Conservation (phyloP, 2,888 invertebrate species). For the Tryphoninae sp. region DNA sequence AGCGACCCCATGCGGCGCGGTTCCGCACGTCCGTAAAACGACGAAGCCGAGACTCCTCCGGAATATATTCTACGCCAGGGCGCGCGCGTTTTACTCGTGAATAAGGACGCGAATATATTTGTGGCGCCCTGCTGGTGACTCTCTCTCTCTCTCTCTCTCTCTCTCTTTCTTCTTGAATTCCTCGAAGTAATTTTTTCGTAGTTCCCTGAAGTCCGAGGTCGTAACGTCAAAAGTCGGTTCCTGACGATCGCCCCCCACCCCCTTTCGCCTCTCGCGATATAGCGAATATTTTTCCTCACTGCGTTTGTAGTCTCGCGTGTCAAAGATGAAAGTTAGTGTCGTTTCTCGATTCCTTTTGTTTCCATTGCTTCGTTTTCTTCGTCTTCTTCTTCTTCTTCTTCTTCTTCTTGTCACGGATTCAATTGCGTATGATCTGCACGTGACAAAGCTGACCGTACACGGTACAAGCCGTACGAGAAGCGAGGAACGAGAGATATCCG, state of each 20-base stretch:
- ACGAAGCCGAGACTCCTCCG: slow-evolving; percentile 9
- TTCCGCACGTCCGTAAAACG: slow-evolving; percentile 53
- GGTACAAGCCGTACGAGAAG: slow-evolving; percentile 11
- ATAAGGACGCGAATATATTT: slow-evolving; percentile 51
- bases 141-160: slow-evolving; percentile 24
- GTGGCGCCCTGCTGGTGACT: slow-evolving; percentile 53
- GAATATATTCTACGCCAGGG: neutral
- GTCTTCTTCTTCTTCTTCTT: neutral
- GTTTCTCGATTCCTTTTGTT: too few relatives aligned
- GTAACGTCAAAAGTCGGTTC: neutral
- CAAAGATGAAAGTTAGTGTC: neutral
- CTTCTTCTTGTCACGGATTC: slow-evolving; percentile 13
- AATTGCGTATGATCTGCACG: slow-evolving; percentile 8
- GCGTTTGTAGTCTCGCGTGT: neutral
- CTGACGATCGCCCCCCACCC: neutral
- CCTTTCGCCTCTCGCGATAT: neutral
- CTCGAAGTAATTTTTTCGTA: slow-evolving; percentile 9
- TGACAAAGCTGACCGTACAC: neutral
- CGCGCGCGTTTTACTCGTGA: slow-evolving; percentile 31
- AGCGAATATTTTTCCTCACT: neutral
- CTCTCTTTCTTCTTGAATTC: slow-evolving; percentile 14
- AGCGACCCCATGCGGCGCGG: slow-evolving; percentile 59
- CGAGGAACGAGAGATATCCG: slow-evolving; percentile 19
- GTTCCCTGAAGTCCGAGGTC: neutral
- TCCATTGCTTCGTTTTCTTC: too few relatives aligned